A percentile compares a stretch with the other conserved stretches of the same genome.
Conservation (phyloP, 2,113 vertebrate genomes). For the Osmerus eperlanus region DNA sequence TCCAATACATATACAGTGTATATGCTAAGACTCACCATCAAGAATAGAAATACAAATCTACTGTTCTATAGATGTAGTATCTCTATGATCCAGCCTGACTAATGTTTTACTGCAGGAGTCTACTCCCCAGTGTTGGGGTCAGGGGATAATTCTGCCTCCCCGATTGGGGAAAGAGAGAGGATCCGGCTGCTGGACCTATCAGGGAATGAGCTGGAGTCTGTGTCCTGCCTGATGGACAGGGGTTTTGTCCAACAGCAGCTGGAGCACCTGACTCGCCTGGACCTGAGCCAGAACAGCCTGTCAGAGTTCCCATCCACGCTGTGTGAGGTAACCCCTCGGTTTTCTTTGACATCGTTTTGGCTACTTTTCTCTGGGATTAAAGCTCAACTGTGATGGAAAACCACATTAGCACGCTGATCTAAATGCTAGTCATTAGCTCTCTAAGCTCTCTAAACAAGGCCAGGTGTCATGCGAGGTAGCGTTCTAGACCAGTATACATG, state of each 20-base stretch:
- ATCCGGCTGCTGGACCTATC: slow-evolving; percentile 91
- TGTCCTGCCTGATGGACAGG: slow-evolving; percentile 79
- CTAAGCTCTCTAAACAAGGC: too few species aligned
- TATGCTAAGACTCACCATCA: neutral
- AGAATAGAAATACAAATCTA: neutral
- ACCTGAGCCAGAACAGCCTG: slow-evolving; percentile 89
- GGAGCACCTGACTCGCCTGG: slow-evolving; percentile 81
- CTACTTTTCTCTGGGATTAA: too few species aligned
- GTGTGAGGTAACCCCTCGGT: slow-evolving; percentile 74
- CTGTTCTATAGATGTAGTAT: neutral
- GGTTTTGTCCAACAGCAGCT: slow-evolving; percentile 74
- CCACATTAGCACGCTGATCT: too few species aligned
- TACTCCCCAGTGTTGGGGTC: slow-evolving; percentile 37
- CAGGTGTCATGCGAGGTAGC: too few species aligned
- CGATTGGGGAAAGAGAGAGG: slow-evolving; percentile 76
- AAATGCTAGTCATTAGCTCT: too few species aligned
- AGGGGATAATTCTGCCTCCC: slow-evolving; percentile 70
- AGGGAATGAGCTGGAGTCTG: slow-evolving; percentile 85
- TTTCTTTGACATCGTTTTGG: too few species aligned
- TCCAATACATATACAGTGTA: neutral
- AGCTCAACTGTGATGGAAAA: too few species aligned
- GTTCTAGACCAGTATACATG: too few species aligned
- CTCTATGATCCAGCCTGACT: neutral
- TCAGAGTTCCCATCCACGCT: slow-evolving; percentile 78
- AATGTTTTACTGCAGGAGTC: neutral